phyloP scores from a whole-genome alignment of 1,140 invertebrate genomes.

The Temnothorax nylanderi region DNA sequence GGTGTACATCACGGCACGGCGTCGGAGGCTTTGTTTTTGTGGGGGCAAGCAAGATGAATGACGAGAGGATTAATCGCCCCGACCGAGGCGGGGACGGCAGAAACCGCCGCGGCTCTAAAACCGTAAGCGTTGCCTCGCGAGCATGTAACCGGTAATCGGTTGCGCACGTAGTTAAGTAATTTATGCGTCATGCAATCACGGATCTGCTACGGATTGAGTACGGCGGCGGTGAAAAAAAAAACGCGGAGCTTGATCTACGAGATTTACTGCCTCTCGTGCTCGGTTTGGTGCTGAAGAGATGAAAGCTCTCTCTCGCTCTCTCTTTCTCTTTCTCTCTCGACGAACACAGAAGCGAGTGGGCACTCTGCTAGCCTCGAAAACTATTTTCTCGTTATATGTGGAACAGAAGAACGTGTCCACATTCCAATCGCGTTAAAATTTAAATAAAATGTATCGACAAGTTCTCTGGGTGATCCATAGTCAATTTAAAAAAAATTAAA shows the following conservation, averaged over 20 bases:
- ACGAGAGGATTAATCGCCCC: slow-evolving; percentile 73
- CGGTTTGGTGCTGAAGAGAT: background rate
- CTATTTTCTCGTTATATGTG: background rate
- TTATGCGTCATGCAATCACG: slow-evolving; percentile 74
- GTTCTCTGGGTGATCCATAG: background rate
- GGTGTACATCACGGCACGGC: slow-evolving; percentile 60
- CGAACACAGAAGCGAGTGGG: background rate
- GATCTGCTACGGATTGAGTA: slow-evolving; percentile 69
- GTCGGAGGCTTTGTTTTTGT: slow-evolving; percentile 65
- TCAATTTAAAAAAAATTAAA: background rate
- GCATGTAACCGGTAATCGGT: slow-evolving; percentile 64
- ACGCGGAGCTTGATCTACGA: slow-evolving; percentile 39
- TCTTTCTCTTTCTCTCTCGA: background rate
- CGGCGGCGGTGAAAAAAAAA: slow-evolving; percentile 41
- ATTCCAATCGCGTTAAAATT: background rate
- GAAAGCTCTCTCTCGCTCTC: slow-evolving; percentile 20
- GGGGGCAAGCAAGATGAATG: slow-evolving; percentile 72
- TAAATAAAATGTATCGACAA: background rate
- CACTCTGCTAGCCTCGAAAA: background rate
- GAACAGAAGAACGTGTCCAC: background rate
- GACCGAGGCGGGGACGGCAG: slow-evolving; percentile 45
- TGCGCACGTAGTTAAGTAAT: slow-evolving; percentile 70
- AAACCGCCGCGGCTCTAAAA: slow-evolving; percentile 48
- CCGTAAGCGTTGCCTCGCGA: slow-evolving; percentile 61
- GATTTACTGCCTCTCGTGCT: slow-evolving; percentile 58